Evolutionary conservation across 2,797 vertebrate genomes (phyloP).

Genomic region (Urosaurus nigricauda): DNA sequence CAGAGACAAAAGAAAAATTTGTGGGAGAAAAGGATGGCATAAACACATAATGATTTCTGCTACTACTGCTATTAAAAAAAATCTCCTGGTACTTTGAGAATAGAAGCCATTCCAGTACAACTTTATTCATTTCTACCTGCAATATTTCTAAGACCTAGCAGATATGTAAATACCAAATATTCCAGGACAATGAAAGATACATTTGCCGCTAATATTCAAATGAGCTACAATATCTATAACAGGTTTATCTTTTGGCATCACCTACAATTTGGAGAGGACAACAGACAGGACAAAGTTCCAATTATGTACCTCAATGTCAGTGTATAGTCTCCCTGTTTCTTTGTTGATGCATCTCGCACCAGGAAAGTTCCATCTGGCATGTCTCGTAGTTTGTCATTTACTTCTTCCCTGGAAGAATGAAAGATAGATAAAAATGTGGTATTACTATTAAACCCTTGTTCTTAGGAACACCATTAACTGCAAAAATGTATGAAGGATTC

Average conservation of each 20-base stretch:
- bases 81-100: background rate
- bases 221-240: background rate
- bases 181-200: background rate
- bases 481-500: background rate
- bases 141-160: background rate
- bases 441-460: slow-evolving; percentile 31
- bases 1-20: background rate
- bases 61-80: background rate
- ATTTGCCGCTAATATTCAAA: background rate
- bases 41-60: background rate
- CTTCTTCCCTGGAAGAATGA: slow-evolving; percentile 88
- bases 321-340: slow-evolving; percentile 96
- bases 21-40: background rate
- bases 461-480: background rate
- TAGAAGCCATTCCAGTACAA: background rate
- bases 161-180: background rate
- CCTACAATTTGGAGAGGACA: slow-evolving; percentile 9
- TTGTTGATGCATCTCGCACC: slow-evolving; percentile 94
- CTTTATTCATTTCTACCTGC: background rate
- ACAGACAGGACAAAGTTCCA: background rate
- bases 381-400: slow-evolving; percentile 94
- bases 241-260: background rate
- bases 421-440: slow-evolving; percentile 28
- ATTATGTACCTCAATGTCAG: slow-evolving; percentile 88
- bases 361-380: slow-evolving; percentile 97